Evolutionary conservation across 2,113 vertebrate genomes (phyloP).

Genomic region (Sinocyclocheilus maitianheensis): DNA sequence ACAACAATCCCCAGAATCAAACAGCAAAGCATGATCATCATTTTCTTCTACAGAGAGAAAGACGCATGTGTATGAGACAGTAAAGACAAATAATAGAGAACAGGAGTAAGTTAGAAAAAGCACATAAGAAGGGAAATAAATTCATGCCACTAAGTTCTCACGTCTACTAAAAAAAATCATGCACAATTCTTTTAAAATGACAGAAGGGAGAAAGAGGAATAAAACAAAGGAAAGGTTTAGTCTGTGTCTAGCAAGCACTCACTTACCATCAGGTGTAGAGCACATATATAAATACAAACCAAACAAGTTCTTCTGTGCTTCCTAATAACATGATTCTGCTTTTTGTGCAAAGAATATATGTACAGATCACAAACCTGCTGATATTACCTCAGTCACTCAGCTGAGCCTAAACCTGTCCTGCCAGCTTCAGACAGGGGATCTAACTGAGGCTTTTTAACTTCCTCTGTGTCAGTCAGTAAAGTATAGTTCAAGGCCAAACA

Average conservation of each 20-base stretch:
- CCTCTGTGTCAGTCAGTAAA: background rate
- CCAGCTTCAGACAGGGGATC: background rate
- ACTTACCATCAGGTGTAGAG: conserved; percentile 6
- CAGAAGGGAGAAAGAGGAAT: conserved; percentile 1
- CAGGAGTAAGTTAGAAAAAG: no score
- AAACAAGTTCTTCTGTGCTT: conserved; percentile 14
- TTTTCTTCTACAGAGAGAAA: conserved; percentile 87
- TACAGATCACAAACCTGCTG: background rate
- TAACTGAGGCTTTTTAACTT: background rate
- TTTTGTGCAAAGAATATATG: background rate
- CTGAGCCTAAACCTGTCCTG: background rate
- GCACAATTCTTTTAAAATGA: background rate
- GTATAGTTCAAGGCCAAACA: background rate
- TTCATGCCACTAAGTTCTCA: background rate
- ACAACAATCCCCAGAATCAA: conserved; percentile 86
- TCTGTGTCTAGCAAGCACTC: background rate
- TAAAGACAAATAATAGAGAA: conserved; percentile 24
- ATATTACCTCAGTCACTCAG: background rate
- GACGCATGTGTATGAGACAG: background rate
- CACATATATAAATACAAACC: background rate
- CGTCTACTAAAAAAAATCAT: background rate
- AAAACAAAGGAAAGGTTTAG: background rate
- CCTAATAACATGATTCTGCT: background rate
- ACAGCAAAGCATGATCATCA: conserved; percentile 94
- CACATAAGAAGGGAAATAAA: background rate